Base-by-base conservation (phyloP, 2,113 vertebrate species). In the Tricholaema leucomelas region DNA sequence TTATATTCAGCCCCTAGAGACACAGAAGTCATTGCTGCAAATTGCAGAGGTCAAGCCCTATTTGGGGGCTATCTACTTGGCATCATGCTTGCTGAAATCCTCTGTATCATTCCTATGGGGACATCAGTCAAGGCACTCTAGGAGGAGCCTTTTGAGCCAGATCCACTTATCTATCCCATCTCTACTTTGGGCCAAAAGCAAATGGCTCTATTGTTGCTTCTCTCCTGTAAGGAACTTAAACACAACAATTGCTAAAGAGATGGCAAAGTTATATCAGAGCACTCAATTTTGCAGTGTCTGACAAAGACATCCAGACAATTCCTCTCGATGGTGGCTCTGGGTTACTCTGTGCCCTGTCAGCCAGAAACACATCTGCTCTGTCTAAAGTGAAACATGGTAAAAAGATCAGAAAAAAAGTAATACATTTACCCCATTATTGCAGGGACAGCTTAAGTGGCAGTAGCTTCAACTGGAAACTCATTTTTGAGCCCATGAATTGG, bases 41-140 rank as follows among this genome's bases (percentile, higher is more conserved):
- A 56, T n/a, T 66, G 18, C 30, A 73, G 42, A 10, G 25, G 7
- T 55, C 52, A 56, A n/a, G 23, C 12, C 12, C 23, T 61, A 5
- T 44, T 90, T 48, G 46, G 48, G 5, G 21, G 81, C 33, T 9
- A 21, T 46, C 42, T 27, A 9, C 15, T 55, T 36, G 48, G 15
- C 20, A 55, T 46, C 33, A 70, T 0, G 88, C 35, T 69, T 75
- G 33, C 77, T 35, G 35, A 70, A 90, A 61, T 70, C 40, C n/a
- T 88, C 21, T 6, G 1, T 31, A 30, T 54, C 21, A 3, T 13
- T 77, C 14, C 40, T 21, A 5, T 5, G 8, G 38, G 15, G 9
- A 20, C 48, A 40, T 44, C 3, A 17, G 15, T 21, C 0, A 0
- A 75, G 24, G 21, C 1, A 2, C 15, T 70, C 12, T 5, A 48